Conservation (phyloP, 2,888 invertebrate genomes). For the Epinotia brunnichana region DNA sequence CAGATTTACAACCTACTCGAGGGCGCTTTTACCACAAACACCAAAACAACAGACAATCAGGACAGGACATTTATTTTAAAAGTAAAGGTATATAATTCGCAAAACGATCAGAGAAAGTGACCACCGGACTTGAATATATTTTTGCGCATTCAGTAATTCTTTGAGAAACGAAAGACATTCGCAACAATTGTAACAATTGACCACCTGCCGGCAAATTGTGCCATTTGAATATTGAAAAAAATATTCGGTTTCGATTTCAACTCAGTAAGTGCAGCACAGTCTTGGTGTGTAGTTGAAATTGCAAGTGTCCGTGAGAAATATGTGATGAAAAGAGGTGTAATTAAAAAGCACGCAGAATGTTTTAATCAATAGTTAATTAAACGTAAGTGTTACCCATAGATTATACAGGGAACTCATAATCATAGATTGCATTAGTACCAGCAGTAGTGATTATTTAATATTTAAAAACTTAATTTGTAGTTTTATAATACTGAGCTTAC, state of each 20-base stretch:
- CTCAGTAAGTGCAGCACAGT: constrained; percentile 61
- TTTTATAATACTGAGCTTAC: too few species aligned
- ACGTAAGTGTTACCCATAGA: constrained; percentile 14
- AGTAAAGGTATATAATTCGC: constrained; percentile 70
- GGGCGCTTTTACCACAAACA: constrained; percentile 63
- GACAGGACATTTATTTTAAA: constrained; percentile 55
- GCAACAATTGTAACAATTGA: constrained; percentile 62
- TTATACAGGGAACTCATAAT: constrained; percentile 1
- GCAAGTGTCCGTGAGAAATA: constrained; percentile 28
- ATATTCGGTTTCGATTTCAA: constrained; percentile 66
- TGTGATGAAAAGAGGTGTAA: constrained; percentile 18
- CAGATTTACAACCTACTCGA: constrained; percentile 74
- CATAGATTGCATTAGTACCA: not conserved
- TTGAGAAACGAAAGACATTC: constrained; percentile 45
- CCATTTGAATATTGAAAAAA: constrained; percentile 73
- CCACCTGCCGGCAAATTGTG: constrained; percentile 70
- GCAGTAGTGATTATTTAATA: not conserved
- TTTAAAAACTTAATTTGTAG: not conserved
- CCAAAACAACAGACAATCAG: constrained; percentile 62
- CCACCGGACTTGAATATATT: constrained; percentile 53
- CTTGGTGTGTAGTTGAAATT: constrained; percentile 57
- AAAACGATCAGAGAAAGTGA: constrained; percentile 71
- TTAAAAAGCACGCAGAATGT: not conserved
- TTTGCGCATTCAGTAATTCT: constrained; percentile 45
- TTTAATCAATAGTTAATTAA: constrained; percentile 1